Evolutionary conservation across 35 echinoderm and acorn worm species (phyloP).

Genomic region (Acanthaster planci): DNA sequence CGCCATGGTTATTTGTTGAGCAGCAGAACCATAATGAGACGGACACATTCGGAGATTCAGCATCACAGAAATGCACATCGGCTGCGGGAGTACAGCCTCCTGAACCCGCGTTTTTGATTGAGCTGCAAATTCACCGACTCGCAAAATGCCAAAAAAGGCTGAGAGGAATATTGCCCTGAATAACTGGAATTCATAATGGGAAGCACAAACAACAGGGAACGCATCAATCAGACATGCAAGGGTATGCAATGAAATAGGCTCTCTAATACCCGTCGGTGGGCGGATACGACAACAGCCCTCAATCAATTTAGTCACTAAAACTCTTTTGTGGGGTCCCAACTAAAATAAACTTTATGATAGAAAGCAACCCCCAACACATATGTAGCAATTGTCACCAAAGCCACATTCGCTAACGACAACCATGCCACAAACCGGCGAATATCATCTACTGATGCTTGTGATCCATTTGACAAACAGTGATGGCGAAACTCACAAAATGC

Average conservation of each 20-base stretch:
- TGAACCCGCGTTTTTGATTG: neutral
- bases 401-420: neutral
- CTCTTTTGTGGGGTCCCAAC: neutral
- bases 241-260: neutral
- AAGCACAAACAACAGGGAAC: neutral
- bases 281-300: neutral
- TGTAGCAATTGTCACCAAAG: neutral
- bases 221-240: neutral
- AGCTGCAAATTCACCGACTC: constrained; percentile 25
- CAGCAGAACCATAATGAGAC: neutral
- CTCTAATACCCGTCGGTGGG: neutral
- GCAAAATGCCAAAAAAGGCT: neutral
- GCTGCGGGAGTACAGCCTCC: neutral
- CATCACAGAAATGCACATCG: neutral
- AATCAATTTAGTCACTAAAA: neutral
- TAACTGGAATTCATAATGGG: neutral
- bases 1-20: constrained; percentile 13
- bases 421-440: neutral
- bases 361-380: constrained; percentile 3
- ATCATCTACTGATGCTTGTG: neutral
- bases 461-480: no score
- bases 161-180: constrained; percentile 2
- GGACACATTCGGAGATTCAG: neutral
- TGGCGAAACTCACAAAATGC: neutral
- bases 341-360: neutral